phyloP scores from a whole-genome alignment of 1,140 invertebrate genomes.

The Leptinotarsa undecemlineata region DNA sequence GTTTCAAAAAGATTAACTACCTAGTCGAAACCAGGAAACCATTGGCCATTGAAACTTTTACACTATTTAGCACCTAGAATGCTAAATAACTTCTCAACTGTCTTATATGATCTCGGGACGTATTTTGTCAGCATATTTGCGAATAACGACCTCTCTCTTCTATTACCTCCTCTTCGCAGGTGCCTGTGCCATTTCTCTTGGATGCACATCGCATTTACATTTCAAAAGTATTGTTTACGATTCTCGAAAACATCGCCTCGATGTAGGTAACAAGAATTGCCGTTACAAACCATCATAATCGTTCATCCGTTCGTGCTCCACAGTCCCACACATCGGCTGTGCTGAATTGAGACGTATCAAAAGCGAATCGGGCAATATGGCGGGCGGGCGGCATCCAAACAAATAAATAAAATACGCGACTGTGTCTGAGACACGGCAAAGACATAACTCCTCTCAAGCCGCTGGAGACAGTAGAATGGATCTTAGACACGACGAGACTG shows the following conservation, averaged over 20 bases:
- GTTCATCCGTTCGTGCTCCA: conserved; percentile 36
- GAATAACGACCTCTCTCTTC: background rate
- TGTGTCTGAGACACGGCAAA: conserved; percentile 42
- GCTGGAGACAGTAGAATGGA: conserved; percentile 47
- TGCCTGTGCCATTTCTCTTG: background rate
- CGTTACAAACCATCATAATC: conserved; percentile 37
- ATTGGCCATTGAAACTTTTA: no score
- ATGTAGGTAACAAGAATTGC: conserved; percentile 39
- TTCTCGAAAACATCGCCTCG: conserved; percentile 35
- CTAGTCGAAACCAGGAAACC: no score
- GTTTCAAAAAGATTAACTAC: no score
- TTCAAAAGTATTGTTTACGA: conserved; percentile 39
- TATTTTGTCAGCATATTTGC: background rate
- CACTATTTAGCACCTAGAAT: no score
- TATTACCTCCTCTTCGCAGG: background rate
- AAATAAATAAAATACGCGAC: conserved; percentile 28
- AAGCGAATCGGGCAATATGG: conserved; percentile 42
- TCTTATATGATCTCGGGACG: background rate
- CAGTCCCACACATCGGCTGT: conserved; percentile 34
- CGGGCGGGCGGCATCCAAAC: conserved; percentile 31
- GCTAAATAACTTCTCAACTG: no score
- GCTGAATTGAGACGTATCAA: conserved; percentile 41
- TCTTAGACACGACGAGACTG: conserved; percentile 44
- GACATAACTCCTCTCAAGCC: conserved; percentile 46
- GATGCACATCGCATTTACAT: conserved; percentile 29